These are phyloP conservation scores for Caenorhabditis imperialis DNA, from an alignment of 2,888 invertebrate species.

Conservation along the genomic window DNA sequence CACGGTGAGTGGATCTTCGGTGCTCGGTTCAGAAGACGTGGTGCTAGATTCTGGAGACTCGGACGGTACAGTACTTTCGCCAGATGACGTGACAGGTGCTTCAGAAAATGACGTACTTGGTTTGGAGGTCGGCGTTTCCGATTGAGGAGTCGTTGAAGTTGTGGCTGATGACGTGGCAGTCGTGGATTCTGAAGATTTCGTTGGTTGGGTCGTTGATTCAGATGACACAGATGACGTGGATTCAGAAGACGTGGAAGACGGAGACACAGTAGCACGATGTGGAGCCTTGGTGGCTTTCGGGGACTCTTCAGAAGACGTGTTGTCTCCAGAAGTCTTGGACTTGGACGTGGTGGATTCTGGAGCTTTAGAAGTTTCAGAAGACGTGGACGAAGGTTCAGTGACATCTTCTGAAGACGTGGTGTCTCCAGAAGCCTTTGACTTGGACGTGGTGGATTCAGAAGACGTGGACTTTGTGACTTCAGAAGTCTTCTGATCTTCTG, in stretches of 20 bases:
- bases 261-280: neutral
- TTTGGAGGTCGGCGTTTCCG: conserved; percentile 9
- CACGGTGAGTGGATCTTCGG: conserved; percentile 27
- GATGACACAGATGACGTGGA: neutral
- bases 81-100: conserved; percentile 3
- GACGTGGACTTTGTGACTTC: neutral
- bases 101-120: conserved; percentile 2
- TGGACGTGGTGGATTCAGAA: neutral
- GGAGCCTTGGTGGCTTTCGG: conserved; percentile 3
- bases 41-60: conserved; percentile 4
- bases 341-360: conserved; percentile 5
- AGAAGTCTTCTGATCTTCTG: neutral
- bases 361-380: conserved; percentile 1
- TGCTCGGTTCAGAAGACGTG: conserved; percentile 1
- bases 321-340: neutral
- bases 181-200: neutral
- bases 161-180: neutral
- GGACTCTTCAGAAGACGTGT: neutral
- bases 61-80: neutral
- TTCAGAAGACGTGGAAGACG: conserved; percentile 4
- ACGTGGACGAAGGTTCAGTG: neutral
- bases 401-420: neutral
- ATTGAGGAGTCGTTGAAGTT: neutral
- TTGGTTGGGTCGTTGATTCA: conserved; percentile 1
- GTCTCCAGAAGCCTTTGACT: neutral